Base-by-base conservation (phyloP, 2,797 vertebrate species). In the Gadopsis marmoratus region DNA sequence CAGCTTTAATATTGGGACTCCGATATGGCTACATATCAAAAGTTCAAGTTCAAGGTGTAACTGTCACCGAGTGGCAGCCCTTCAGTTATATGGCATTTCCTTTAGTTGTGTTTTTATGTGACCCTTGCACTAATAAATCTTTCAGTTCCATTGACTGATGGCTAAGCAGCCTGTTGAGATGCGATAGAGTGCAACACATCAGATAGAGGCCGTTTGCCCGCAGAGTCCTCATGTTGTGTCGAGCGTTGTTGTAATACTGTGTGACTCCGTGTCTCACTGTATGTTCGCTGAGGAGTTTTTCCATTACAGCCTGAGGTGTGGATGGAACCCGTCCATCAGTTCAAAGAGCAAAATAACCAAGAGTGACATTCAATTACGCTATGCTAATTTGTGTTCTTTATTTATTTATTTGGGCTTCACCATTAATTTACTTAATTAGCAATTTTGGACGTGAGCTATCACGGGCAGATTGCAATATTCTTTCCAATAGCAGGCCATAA, bases 291-390 rank as follows among this genome's bases (percentile, higher is more conserved):
- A 75, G 45, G 71, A 68, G 37, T 60, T 68, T 78, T 48, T 59
- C 72, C 69, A 56, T 78, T 76, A 59, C 54, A 68, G 81, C 73
- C 55, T n/a, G 31, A 66, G 83, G 68, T 62, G 79, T 85, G 80
- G 84, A 84, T 79, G 79, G 41, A 75, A 60, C 79, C 79, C 86
- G 92, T 90, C 88, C 82, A 81, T 94, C 90, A 92, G 87, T 92
- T 89, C 87, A 92, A 91, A 92, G 88, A 91, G 93, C 85, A 88
- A 83, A 92, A 94, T 92, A 90, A 92, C 88, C 85, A 86, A 91
- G 90, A 91, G 90, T 95, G 93, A 91, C 94, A 94, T 95, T 95
- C 89, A 92, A 95, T 94, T 95, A 94, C 66, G 67, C 23, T 93
- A 94, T 95, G 94, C 89, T 93, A 94, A 95, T 95, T 86, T 84